Evolutionary conservation across 1,140 invertebrate genomes (phyloP), one percentile per base, ranked within the genome.

Genomic region (Ladona fulva): DNA sequence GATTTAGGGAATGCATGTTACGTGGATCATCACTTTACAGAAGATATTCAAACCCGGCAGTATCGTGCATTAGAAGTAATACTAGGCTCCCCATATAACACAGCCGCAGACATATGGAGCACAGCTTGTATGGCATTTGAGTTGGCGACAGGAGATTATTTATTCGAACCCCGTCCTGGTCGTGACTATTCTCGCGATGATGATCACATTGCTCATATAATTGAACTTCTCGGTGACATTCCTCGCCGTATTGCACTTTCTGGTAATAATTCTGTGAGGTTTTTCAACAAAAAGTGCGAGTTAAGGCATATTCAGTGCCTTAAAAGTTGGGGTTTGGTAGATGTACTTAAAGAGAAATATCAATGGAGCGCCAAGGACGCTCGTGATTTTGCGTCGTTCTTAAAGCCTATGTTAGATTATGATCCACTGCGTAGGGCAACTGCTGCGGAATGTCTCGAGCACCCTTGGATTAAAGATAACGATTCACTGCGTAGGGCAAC

Each of bases 91-190:
- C 95, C 95, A 0, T 99, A 99, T 86, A 94, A 92, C 79, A 92
- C 96, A 24, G 95, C 97, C 0, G 96, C 97, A 24, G 97, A 99
- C 86, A 97, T 99, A 81, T 99, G 97, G 97, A 97, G 95, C 81
- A 97, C 96, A n/a, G 97, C 97, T 52, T 99, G 97, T 84, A 98
- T 99, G 95, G 95, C 97, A 19, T 99, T 99, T 87, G 98, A 99
- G 87, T 86, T 99, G 80, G 97, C 97, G 7, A 99, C 97, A 24
- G 98, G 98, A 77, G 98, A 99, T 87, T 99, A 99, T 87, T 87
- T 99, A 78, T 99, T 99, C 87, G 97, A 99, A 86, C 97, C 98
- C 66, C 97, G 99, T 86, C 96, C 94, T 78, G 93, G 93, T 25
- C 92, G 93, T 80, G 91, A 91, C 52, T 95, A 94, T 83, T 92